Conservation (phyloP, 2,888 invertebrate genomes). For the Chrysotoxum bicinctum region DNA sequence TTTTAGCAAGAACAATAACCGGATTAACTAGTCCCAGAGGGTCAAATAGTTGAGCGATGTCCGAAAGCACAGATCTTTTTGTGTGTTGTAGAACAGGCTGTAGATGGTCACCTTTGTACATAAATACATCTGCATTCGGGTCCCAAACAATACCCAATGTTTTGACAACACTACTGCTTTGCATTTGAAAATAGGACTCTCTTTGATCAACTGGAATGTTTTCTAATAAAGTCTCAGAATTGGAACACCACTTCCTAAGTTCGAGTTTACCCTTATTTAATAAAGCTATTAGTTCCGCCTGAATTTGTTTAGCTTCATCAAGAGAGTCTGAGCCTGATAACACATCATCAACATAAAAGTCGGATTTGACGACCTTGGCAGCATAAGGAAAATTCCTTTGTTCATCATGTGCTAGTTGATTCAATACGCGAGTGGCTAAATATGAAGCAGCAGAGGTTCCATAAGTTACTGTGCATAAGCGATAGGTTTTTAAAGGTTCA, state of each 20-base stretch:
- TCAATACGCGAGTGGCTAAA: background rate
- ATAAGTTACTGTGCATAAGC: background rate
- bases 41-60: slow-evolving; percentile 70
- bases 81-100: slow-evolving; percentile 29
- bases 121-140: slow-evolving; percentile 40
- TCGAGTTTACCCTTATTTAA: background rate
- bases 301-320: background rate
- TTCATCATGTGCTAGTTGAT: slow-evolving; percentile 8
- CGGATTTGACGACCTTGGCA: background rate
- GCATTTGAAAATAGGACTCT: slow-evolving; percentile 43
- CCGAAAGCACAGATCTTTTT: slow-evolving; percentile 73
- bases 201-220: slow-evolving; percentile 17
- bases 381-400: background rate
- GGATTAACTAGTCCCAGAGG: slow-evolving; percentile 25
- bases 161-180: slow-evolving; percentile 35
- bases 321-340: background rate
- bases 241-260: slow-evolving; percentile 9
- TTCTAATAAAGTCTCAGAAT: background rate
- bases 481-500: slow-evolving; percentile 25
- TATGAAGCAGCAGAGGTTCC: background rate
- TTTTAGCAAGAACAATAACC: too few relatives aligned
- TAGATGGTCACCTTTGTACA: background rate
- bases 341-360: slow-evolving; percentile 20
- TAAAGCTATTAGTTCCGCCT: background rate
- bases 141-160: slow-evolving; percentile 64